Base-by-base conservation (phyloP, 1,140 invertebrate genomes). In the Bombus picipes region DNA sequence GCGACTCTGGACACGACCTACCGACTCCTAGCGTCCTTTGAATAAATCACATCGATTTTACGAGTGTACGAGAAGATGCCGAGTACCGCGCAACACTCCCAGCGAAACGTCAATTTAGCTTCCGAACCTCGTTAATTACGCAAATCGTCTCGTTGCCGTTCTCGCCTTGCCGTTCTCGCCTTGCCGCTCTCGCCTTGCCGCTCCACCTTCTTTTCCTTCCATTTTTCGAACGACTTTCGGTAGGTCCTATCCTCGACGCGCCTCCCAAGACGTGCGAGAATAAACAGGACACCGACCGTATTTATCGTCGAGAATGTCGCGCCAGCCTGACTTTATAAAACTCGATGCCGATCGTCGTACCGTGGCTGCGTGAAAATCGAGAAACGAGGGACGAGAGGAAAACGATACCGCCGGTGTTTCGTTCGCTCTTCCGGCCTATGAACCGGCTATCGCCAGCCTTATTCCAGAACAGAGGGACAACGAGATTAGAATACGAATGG, bases 51-150 rank as follows among this genome's bases (percentile, higher is more conserved):
- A 4, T 6, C 47, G 37, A 71, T 6, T 72, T 18, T 6, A 32
- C 3, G 10, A 72, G 47, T 62, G 59, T 32, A 39, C 78, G 8
- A 32, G 32, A 22, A n/a, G 41, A 32, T 15, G 43, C 47, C 8
- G 71, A 81, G 66, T 71, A 32, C 8, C 34, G 2, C 59, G 37
- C 8, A 18, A 43, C 65, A 25, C 41, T 68, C 1, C 22, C 0
- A 70, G 25, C 79, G 66, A 41, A 72, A 57, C 12, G 47, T 37
- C 28, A 71, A 80, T 37, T 70, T 43, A 32, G 22, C 12, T 47
- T 81, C 47, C 47, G 78, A 71, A 57, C 4, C 68, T 62, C 68
- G 47, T 81, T 81, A 81, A 81, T 72, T 81, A 43, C 68, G 72
- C 34, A 62, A 43, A 57, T 32, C 43, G 66, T 39, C 43, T 25